A percentile compares a stretch with the other conserved stretches of the same genome.
These are phyloP conservation scores for Dromococcyx pavoninus DNA, from an alignment of 2,797 vertebrate genomes.

Conservation along the genomic window DNA sequence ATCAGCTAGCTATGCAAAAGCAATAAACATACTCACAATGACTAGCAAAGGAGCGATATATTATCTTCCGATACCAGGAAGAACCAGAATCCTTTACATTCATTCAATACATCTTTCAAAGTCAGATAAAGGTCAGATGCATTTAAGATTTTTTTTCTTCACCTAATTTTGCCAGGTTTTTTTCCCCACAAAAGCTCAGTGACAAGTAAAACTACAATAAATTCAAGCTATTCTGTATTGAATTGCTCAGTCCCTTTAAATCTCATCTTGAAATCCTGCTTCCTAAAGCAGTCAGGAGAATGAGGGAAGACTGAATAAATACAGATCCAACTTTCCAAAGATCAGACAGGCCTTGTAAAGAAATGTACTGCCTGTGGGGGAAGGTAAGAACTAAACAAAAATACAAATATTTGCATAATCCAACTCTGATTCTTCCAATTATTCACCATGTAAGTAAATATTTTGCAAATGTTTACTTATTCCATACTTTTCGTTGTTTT, in stretches of 20 bases:
- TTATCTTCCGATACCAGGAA: not conserved
- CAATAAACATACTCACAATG: not conserved
- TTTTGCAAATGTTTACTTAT: not conserved
- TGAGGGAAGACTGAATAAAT: not conserved
- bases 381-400: not conserved
- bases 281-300: not conserved
- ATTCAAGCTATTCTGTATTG: not conserved
- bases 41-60: not conserved
- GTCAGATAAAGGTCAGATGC: not conserved
- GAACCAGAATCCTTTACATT: not conserved
- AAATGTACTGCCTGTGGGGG: not conserved
- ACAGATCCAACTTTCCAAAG: not conserved
- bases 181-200: not conserved
- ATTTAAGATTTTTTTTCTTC: not conserved
- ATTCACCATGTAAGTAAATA: no score
- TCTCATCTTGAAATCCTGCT: not conserved
- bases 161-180: not conserved
- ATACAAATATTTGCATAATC: no score
- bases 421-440: no score
- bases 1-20: constrained; percentile 22
- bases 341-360: not conserved
- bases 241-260: not conserved
- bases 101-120: not conserved
- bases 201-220: not conserved
- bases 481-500: not conserved